Conservation (phyloP, 1,140 invertebrate genomes). For the Diorhabda sublineata region DNA sequence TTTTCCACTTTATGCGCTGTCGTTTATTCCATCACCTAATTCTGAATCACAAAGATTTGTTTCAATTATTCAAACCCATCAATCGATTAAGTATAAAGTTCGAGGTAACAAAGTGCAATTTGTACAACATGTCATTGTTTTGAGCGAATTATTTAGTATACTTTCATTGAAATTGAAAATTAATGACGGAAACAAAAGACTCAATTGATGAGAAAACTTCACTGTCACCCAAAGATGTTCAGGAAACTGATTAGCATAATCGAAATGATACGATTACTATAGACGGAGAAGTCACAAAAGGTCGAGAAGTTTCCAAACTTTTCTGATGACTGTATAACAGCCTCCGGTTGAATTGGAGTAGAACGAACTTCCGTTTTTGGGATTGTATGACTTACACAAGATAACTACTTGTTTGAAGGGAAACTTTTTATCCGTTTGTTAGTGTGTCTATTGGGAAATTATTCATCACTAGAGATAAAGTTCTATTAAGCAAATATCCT, state of each 20-base stretch:
- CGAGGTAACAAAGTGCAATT: too few species aligned
- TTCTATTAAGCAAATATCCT: not conserved
- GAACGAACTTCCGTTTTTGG: constrained; percentile 28
- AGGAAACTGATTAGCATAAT: constrained; percentile 18
- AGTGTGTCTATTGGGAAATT: not conserved
- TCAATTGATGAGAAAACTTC: constrained; percentile 2
- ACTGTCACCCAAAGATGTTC: not conserved
- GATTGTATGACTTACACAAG: constrained; percentile 21
- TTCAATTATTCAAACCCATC: too few species aligned
- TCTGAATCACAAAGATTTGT: too few species aligned
- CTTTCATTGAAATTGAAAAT: not conserved
- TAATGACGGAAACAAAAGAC: not conserved
- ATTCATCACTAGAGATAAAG: not conserved
- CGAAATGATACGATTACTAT: constrained; percentile 33
- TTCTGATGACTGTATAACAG: constrained; percentile 38
- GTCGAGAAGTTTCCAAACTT: constrained; percentile 32
- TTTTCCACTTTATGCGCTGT: too few species aligned
- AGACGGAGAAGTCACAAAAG: constrained; percentile 29
- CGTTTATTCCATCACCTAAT: too few species aligned
- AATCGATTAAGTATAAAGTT: too few species aligned
- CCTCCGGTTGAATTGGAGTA: constrained; percentile 35
- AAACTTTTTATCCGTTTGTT: not conserved
- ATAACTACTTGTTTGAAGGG: constrained; percentile 26
- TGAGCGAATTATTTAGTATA: too few species aligned
- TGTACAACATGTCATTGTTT: too few species aligned